Evolutionary conservation across 1,140 invertebrate genomes (phyloP).

Genomic region (Lanistes nyassanus): DNA sequence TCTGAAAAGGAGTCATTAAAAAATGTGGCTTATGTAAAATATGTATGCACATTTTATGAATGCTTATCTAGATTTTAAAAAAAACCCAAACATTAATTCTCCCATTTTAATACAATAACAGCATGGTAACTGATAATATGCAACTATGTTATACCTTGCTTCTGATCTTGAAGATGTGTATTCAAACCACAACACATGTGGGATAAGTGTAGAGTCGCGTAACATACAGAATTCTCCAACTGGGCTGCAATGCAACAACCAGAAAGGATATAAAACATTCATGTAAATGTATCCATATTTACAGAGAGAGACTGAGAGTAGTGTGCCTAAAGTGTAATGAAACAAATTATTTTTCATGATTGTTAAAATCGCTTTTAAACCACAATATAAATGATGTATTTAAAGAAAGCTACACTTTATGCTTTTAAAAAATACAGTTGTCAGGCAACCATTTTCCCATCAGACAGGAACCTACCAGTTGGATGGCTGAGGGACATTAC

Average conservation of each 20-base stretch:
- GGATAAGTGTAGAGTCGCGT: constrained; percentile 90
- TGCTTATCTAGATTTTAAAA: background rate
- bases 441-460: background rate
- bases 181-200: constrained; percentile 94
- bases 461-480: no score
- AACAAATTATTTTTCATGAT: background rate
- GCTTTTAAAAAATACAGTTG: no score
- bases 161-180: constrained; percentile 89
- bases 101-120: background rate
- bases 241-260: constrained; percentile 73
- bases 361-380: background rate
- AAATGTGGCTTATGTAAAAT: constrained; percentile 4
- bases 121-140: background rate
- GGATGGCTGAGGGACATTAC: no score
- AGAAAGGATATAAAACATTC: background rate
- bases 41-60: background rate
- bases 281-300: background rate
- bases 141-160: constrained; percentile 67
- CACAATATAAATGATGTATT: no score
- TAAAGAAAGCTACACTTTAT: no score
- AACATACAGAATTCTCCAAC: constrained; percentile 88
- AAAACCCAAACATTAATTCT: background rate
- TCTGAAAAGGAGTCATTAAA: background rate
- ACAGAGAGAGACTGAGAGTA: background rate
- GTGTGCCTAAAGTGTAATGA: background rate